Evolutionary conservation across 2,113 vertebrate genomes (phyloP).

Genomic region (Aldabrachelys gigantea): DNA sequence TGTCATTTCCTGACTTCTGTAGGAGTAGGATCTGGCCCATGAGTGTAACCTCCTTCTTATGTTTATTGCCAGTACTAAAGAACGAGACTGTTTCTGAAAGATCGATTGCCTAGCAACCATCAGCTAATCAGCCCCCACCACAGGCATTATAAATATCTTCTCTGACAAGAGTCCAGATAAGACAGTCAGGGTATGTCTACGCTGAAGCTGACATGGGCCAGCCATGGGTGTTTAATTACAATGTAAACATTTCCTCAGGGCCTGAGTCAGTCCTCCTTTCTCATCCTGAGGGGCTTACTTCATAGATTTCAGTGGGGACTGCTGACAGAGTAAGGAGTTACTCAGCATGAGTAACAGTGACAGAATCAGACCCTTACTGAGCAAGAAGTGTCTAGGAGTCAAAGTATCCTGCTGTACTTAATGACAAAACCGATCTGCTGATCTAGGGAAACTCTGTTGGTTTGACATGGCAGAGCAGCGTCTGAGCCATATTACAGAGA

Average conservation of each 20-base stretch:
- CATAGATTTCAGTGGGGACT: background rate
- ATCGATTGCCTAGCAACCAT: background rate
- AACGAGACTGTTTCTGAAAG: background rate
- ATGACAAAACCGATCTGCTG: no score
- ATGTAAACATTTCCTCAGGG: no score
- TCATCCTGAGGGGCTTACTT: background rate
- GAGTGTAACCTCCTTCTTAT: background rate
- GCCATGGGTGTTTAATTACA: no score
- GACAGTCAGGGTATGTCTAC: background rate
- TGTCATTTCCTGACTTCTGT: background rate
- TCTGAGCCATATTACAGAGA: no score
- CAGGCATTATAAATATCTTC: background rate
- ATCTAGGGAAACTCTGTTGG: no score
- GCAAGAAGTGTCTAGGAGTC: no score
- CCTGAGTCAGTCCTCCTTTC: background rate
- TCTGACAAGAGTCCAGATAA: background rate
- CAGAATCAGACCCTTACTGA: no score
- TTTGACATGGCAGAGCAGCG: no score
- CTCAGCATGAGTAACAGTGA: no score
- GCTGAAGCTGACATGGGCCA: no score
- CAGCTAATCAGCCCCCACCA: background rate
- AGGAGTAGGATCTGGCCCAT: background rate
- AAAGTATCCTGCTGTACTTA: no score
- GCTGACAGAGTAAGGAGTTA: no score
- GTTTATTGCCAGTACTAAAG: background rate